Percentiles rank a stretch among this genome's conserved stretches.
Conservation (phyloP, 1,140 invertebrate genomes). For the Caligus rogercresseyi region DNA sequence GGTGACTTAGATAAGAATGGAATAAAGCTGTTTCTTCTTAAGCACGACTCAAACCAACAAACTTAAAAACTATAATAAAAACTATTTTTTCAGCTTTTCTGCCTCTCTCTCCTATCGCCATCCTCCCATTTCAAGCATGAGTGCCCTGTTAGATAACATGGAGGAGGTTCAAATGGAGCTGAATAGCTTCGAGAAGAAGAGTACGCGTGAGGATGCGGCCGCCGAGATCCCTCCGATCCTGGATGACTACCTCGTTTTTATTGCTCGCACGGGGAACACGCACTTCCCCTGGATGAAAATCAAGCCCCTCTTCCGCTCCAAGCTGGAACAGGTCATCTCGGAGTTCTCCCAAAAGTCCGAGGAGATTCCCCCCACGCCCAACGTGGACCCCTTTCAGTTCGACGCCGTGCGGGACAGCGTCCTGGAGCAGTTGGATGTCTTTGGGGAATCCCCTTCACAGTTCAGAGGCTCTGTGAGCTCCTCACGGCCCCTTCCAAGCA, state of each 20-base stretch:
- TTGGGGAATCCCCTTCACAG: conserved; percentile 69
- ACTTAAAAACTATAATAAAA: no score
- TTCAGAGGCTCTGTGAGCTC: conserved; percentile 84
- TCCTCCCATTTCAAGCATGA: no score
- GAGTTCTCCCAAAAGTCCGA: conserved; percentile 59
- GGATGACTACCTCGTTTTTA: conserved; percentile 74
- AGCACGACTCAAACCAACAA: no score
- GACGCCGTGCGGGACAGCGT: conserved; percentile 67
- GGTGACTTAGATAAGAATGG: no score
- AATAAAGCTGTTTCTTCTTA: no score
- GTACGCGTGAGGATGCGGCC: not conserved
- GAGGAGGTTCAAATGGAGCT: conserved; percentile 15
- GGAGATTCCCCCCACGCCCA: conserved; percentile 57
- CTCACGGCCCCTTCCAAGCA: conserved; percentile 74
- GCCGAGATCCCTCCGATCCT: not conserved
- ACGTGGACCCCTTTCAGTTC: conserved; percentile 76
- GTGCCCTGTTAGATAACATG: conserved; percentile 17
- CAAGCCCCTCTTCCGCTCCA: conserved; percentile 65
- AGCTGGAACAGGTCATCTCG: conserved; percentile 62
- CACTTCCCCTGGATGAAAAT: conserved; percentile 77
- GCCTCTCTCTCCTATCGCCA: no score
- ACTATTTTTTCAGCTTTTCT: no score
- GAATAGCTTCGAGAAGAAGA: conserved; percentile 13
- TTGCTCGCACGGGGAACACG: conserved; percentile 82
- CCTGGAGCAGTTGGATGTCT: conserved; percentile 56